Conservation (phyloP, 1,140 invertebrate species). For the Cyphomyrmex costatus region DNA sequence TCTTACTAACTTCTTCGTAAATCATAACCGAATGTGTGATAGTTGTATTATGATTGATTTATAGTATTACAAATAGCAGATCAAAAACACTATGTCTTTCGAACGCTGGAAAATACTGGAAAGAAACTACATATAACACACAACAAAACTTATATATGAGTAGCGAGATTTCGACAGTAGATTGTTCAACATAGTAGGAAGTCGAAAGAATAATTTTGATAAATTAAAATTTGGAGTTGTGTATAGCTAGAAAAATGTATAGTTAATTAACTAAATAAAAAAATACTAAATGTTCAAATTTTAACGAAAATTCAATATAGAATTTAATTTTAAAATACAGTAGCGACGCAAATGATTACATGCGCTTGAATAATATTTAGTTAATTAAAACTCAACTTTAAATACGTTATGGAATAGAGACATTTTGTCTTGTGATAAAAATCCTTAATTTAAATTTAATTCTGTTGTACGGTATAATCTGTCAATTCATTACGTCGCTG, state of each 20-base stretch:
- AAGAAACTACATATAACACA: not conserved
- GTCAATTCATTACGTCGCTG: not conserved
- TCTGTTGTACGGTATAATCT: conserved; percentile 6
- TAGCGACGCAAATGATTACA: not conserved
- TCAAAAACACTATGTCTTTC: not conserved
- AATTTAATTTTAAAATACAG: conserved; percentile 31
- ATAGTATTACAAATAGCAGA: not conserved
- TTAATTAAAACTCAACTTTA: conserved; percentile 19
- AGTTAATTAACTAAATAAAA: conserved; percentile 21
- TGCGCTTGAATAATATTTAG: not conserved
- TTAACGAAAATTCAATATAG: conserved; percentile 14
- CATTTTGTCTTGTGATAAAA: conserved; percentile 7
- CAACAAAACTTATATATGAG: not conserved
- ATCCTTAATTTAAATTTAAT: not conserved
- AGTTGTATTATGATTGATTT: conserved; percentile 17
- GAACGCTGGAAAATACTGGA: not conserved
- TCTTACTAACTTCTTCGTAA: not conserved
- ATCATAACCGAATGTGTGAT: not conserved
- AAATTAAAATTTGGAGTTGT: not conserved
- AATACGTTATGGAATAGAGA: not conserved
- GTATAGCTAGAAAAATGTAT: not conserved
- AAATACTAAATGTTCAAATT: not conserved
- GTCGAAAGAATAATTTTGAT: not conserved
- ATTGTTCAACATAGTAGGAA: not conserved
- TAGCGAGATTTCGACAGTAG: not conserved